A percentile compares a stretch with the other conserved stretches of the same genome.
These are phyloP conservation scores for Coracopsis vasa DNA, from an alignment of 2,113 vertebrate genomes.

Conservation along the genomic window DNA sequence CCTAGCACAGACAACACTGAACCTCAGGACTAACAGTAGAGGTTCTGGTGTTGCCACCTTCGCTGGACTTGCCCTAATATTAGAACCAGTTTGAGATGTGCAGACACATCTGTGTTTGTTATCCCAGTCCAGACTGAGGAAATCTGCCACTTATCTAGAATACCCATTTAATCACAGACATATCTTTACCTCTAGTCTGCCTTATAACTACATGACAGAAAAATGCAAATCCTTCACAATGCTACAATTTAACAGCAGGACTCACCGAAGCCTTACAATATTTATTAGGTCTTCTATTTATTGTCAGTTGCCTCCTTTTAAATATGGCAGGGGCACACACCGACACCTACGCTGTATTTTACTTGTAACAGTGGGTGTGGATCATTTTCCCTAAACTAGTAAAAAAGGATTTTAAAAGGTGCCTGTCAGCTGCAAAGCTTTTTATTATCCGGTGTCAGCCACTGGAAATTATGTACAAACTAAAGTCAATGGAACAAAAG, in stretches of 20 bases:
- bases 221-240: slow-evolving; percentile 50
- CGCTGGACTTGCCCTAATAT: not conserved
- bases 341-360: not conserved
- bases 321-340: slow-evolving; percentile 36
- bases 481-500: slow-evolving; percentile 79
- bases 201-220: slow-evolving; percentile 19
- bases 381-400: slow-evolving; percentile 35
- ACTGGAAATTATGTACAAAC: slow-evolving; percentile 76
- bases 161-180: not conserved
- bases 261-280: slow-evolving; percentile 41
- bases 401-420: slow-evolving; percentile 51
- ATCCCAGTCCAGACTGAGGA: not conserved
- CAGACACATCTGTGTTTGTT: not conserved
- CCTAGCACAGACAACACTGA: not conserved
- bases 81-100: not conserved
- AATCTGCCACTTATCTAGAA: not conserved
- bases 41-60: not conserved
- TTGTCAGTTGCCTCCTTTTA: slow-evolving; percentile 61
- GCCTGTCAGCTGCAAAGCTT: slow-evolving; percentile 46
- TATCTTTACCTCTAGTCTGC: slow-evolving; percentile 26
- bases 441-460: slow-evolving; percentile 68
- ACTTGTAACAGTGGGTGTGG: not conserved
- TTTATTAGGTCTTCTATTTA: slow-evolving; percentile 58
- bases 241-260: slow-evolving; percentile 37
- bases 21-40: not conserved